phyloP scores from a whole-genome alignment of 2,888 invertebrate species.

The Catocala fraxini region DNA sequence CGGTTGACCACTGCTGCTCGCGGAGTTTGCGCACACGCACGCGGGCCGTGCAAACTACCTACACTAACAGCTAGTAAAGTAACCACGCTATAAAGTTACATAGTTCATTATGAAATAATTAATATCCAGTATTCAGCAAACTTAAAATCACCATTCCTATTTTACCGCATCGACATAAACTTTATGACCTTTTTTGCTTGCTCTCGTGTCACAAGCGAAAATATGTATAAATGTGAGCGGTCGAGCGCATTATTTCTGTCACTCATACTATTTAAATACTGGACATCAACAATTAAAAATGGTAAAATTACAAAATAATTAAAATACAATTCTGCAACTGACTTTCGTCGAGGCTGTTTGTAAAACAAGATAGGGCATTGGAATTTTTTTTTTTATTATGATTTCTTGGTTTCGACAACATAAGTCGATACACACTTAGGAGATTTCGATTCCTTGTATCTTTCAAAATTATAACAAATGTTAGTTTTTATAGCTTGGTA shows the following conservation, averaged over 20 bases:
- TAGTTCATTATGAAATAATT: background rate
- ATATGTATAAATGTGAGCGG: constrained; percentile 53
- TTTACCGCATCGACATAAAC: constrained; percentile 47
- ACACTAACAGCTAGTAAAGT: too few relatives aligned
- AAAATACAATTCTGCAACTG: background rate
- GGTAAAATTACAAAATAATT: background rate
- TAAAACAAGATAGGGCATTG: too few relatives aligned
- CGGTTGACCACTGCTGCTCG: too few relatives aligned
- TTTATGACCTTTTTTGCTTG: constrained; percentile 50
- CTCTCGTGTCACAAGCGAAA: constrained; percentile 52
- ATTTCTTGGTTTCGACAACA: too few relatives aligned
- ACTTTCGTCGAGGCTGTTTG: background rate
- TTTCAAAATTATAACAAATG: too few relatives aligned
- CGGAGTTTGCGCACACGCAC: too few relatives aligned
- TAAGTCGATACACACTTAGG: too few relatives aligned
- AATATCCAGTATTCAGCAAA: constrained; percentile 38
- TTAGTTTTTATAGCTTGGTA: too few relatives aligned
- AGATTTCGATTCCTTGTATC: too few relatives aligned
- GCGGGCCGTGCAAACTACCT: too few relatives aligned
- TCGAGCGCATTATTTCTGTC: constrained; percentile 26
- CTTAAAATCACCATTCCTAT: constrained; percentile 24
- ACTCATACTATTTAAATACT: constrained; percentile 35
- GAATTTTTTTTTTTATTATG: too few relatives aligned
- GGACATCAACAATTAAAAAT: constrained; percentile 10
- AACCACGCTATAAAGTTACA: background rate